Conservation (phyloP, 2,113 vertebrate genomes). For the Benitochromis conjunctus region DNA sequence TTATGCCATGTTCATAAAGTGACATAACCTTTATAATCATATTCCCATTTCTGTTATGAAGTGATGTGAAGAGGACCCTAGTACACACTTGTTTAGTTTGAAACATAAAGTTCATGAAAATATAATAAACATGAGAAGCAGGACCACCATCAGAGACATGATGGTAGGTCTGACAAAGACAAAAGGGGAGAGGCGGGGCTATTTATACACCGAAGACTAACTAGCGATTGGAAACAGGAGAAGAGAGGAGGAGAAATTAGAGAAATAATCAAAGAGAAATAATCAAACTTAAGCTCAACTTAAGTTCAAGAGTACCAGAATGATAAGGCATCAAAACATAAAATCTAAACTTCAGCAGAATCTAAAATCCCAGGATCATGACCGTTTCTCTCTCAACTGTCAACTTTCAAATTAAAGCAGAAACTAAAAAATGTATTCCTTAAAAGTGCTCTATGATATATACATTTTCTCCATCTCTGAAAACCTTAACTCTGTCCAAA, state of each 20-base stretch:
- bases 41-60: background rate
- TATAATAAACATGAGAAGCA: fast-evolving
- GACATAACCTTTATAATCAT: background rate
- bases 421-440: background rate
- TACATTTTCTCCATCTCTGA: background rate
- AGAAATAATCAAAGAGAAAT: fast-evolving
- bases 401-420: background rate
- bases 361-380: background rate
- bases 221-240: background rate
- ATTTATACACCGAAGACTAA: background rate
- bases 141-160: background rate
- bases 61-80: background rate
- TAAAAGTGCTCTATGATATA: background rate
- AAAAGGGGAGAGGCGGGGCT: background rate
- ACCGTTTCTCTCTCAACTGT: background rate
- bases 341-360: background rate
- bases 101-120: background rate
- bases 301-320: background rate
- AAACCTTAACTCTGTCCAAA: background rate
- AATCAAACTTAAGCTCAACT: background rate
- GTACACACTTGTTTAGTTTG: fast-evolving
- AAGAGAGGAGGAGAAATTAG: background rate
- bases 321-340: background rate
- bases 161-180: background rate
- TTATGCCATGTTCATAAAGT: background rate